phyloP scores from a whole-genome alignment of 2,113 vertebrate genomes.

The Diphyllodes magnificus region DNA sequence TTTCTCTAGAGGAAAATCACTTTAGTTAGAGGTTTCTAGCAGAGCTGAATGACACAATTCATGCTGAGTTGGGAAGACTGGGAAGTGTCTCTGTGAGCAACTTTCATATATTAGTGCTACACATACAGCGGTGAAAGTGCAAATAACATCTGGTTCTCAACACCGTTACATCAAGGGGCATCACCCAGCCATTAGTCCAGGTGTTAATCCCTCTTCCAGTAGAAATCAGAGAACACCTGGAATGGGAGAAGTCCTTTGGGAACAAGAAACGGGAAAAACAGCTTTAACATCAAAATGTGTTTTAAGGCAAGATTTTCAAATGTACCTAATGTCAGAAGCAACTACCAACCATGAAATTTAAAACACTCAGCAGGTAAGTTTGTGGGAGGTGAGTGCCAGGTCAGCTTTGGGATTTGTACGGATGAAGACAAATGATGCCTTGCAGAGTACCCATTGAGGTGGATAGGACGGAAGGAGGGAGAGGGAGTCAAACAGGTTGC shows the following conservation, averaged over 20 bases:
- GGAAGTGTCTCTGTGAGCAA: background rate
- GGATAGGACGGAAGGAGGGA: background rate
- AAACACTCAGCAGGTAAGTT: background rate
- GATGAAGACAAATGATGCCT: background rate
- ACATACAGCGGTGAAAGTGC: background rate
- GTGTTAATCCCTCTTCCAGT: background rate
- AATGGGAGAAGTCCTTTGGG: background rate
- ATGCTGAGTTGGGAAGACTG: background rate
- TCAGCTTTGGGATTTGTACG: background rate
- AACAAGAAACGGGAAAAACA: background rate
- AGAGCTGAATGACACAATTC: background rate
- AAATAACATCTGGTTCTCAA: conserved; percentile 10
- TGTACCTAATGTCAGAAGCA: background rate
- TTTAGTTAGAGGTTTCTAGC: background rate
- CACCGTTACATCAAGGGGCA: background rate
- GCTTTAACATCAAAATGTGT: background rate
- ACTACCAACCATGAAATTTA: background rate
- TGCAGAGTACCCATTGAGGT: background rate
- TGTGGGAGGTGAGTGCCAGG: background rate
- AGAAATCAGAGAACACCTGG: conserved; percentile 8
- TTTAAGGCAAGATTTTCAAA: background rate
- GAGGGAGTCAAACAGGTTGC: background rate
- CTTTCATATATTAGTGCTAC: background rate
- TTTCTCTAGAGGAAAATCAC: background rate
- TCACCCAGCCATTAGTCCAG: background rate